These are phyloP conservation scores for Eptesicus fuscus DNA, from an alignment of 2,113 vertebrate species.

Conservation along the genomic window DNA sequence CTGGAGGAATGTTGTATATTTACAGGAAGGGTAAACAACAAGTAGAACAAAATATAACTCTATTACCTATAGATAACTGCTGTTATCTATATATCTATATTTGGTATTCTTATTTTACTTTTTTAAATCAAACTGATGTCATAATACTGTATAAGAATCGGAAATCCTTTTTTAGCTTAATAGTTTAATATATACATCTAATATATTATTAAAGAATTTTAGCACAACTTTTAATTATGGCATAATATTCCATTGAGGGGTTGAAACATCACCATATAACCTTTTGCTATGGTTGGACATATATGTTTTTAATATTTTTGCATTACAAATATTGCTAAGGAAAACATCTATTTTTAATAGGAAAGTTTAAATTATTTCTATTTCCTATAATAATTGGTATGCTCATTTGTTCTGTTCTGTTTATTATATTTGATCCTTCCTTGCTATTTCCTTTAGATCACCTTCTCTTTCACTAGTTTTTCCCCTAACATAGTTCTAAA, in stretches of 20 bases:
- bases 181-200: not conserved
- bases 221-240: not conserved
- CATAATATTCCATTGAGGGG: not conserved
- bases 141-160: not conserved
- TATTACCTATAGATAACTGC: not conserved
- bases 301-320: conserved; percentile 23
- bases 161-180: not conserved
- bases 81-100: not conserved
- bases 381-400: conserved; percentile 38
- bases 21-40: conserved; percentile 7
- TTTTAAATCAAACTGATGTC: not conserved
- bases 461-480: conserved; percentile 26
- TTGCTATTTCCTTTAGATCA: conserved; percentile 46
- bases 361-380: conserved; percentile 51
- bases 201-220: not conserved
- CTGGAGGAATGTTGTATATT: not conserved
- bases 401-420: not conserved
- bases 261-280: conserved; percentile 1
- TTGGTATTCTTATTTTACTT: conserved; percentile 11
- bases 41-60: not conserved
- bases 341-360: conserved; percentile 65
- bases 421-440: conserved; percentile 52
- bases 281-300: conserved; percentile 12
- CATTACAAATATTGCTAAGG: conserved; percentile 14
- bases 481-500: not conserved